Evolutionary conservation across 2,797 vertebrate genomes (phyloP).

Genomic region (Anguilla obscura): DNA sequence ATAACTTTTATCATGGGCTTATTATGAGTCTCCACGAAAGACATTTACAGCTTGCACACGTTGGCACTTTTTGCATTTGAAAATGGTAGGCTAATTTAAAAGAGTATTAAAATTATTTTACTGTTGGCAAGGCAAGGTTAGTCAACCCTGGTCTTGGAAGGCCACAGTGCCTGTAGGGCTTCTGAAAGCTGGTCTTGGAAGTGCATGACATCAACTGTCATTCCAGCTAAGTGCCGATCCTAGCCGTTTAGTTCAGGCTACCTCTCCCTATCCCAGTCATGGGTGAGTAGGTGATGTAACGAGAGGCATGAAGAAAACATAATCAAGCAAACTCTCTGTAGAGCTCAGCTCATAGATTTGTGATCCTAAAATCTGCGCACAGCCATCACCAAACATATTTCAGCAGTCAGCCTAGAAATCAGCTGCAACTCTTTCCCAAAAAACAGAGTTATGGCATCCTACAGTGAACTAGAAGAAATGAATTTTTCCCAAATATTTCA

Average conservation of each 20-base stretch:
- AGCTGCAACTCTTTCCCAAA: not conserved
- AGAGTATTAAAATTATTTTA: not conserved
- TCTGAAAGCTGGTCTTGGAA: not conserved
- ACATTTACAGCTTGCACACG: slow-evolving; percentile 15
- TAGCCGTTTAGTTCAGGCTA: not conserved
- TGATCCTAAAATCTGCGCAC: too few relatives aligned
- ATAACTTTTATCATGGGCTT: slow-evolving; percentile 35
- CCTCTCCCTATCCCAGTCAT: not conserved
- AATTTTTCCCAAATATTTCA: not conserved
- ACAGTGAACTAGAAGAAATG: not conserved
- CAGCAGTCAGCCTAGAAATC: too few relatives aligned
- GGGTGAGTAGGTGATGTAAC: not conserved
- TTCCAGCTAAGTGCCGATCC: not conserved
- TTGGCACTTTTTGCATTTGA: not conserved
- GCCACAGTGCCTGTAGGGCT: not conserved
- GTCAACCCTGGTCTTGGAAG: not conserved
- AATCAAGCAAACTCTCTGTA: too few relatives aligned
- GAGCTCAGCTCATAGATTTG: too few relatives aligned
- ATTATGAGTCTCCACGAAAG: slow-evolving; percentile 34
- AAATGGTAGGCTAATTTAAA: not conserved
- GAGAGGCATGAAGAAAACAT: not conserved
- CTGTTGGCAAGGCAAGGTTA: not conserved
- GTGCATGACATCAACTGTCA: not conserved
- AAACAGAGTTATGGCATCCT: not conserved
- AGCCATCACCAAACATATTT: too few relatives aligned